phyloP scores from a whole-genome alignment of 2,113 vertebrate species.

The cattle (Bos taurus) region DNA sequence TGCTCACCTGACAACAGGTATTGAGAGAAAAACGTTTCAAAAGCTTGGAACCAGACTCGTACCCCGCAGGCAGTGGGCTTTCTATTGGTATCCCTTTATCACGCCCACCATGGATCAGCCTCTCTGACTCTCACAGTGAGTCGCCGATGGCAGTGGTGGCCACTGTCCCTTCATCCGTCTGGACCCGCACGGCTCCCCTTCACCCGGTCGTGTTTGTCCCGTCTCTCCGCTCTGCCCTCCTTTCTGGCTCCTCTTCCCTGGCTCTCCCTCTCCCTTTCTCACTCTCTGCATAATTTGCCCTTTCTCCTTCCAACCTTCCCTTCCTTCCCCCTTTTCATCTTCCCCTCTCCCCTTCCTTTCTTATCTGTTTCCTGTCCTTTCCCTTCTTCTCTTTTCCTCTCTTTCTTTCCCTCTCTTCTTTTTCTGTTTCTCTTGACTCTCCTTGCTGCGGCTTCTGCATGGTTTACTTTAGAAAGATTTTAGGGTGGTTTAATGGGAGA shows the following conservation, averaged over 20 bases:
- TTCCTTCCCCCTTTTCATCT: too few relatives aligned
- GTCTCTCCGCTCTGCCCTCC: too few relatives aligned
- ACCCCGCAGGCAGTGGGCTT: background rate
- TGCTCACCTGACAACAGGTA: background rate
- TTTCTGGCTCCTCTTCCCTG: background rate
- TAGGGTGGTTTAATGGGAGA: background rate
- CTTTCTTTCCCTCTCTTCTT: background rate
- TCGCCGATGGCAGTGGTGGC: background rate
- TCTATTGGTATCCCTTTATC: background rate
- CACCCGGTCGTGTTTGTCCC: background rate
- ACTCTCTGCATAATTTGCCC: rapidly evolving
- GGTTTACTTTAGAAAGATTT: background rate
- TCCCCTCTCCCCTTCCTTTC: too few relatives aligned
- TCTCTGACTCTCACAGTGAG: background rate
- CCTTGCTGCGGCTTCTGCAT: background rate
- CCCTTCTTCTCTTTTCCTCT: too few relatives aligned
- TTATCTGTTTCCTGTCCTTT: rapidly evolving
- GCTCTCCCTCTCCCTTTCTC: rapidly evolving
- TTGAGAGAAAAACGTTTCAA: background rate
- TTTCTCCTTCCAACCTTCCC: rapidly evolving
- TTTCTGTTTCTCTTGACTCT: background rate
- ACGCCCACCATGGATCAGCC: background rate
- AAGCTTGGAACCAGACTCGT: background rate
- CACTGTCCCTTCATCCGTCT: background rate
- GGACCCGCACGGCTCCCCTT: background rate